Evolutionary conservation across 2,113 vertebrate genomes (phyloP).

Genomic region (Scomber scombrus): DNA sequence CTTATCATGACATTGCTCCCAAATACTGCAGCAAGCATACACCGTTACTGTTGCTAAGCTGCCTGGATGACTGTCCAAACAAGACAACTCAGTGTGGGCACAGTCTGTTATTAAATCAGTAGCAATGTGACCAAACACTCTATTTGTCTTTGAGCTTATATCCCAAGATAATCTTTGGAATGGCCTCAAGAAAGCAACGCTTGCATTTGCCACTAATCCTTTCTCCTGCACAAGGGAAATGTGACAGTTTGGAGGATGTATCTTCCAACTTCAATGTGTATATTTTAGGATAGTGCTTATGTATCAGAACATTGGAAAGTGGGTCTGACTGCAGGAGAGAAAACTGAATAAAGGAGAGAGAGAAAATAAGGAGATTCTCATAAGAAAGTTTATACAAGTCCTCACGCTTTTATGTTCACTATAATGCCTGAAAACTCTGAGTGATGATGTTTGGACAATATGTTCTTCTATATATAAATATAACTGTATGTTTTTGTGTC

Average conservation of each 20-base stretch:
- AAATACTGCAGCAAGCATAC: constrained; percentile 3
- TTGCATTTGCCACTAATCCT: constrained; percentile 60
- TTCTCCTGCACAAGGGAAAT: constrained; percentile 44
- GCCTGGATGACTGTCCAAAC: constrained; percentile 37
- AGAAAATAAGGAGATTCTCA: constrained; percentile 32
- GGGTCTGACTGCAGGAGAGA: constrained; percentile 38
- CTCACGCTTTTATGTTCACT: neutral
- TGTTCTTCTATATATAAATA: neutral
- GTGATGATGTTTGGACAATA: neutral
- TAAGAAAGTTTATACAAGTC: neutral
- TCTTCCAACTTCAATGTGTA: constrained; percentile 49
- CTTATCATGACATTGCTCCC: neutral
- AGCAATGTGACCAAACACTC: constrained; percentile 39
- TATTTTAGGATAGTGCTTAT: constrained; percentile 62
- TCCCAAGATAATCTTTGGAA: constrained; percentile 63
- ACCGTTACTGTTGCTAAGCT: constrained; percentile 33
- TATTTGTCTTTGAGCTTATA: constrained; percentile 57
- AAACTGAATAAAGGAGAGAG: constrained; percentile 15
- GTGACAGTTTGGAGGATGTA: constrained; percentile 49
- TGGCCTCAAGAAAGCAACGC: constrained; percentile 46
- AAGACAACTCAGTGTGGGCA: constrained; percentile 37
- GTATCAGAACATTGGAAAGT: constrained; percentile 42
- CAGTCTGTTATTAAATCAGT: constrained; percentile 32
- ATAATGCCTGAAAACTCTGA: neutral
- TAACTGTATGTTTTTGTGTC: no score